Evolutionary conservation across 2,888 invertebrate species (phyloP).

Genomic region (Metacarcinus magister): DNA sequence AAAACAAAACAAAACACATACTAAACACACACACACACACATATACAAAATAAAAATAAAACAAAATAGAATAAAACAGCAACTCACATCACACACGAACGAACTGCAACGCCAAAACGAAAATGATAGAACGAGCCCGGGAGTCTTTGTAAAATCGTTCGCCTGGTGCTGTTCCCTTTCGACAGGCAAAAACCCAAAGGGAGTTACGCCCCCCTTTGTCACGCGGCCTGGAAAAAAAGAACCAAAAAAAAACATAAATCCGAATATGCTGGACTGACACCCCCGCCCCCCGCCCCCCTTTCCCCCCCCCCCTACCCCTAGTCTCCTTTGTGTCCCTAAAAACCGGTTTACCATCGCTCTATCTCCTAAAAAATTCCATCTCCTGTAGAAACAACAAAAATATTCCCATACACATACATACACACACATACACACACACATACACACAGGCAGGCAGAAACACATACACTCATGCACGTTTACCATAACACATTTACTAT

Average conservation of each 20-base stretch:
- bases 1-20: no score
- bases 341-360: not conserved
- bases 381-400: not conserved
- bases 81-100: no score
- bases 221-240: not conserved
- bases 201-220: constrained; percentile 7
- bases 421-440: not conserved
- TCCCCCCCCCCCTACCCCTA: not conserved
- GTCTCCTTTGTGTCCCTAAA: not conserved
- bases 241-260: not conserved
- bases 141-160: not conserved
- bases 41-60: no score
- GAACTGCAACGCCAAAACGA: no score
- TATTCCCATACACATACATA: not conserved
- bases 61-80: no score
- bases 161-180: not conserved
- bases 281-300: not conserved
- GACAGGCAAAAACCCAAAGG: not conserved
- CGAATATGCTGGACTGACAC: not conserved
- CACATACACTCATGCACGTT: not conserved
- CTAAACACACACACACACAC: no score
- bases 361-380: not conserved
- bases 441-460: not conserved
- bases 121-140: not conserved
- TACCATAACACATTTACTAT: not conserved